Evolutionary conservation across 2,113 vertebrate species (phyloP).

Genomic region (Lasiurus borealis): DNA sequence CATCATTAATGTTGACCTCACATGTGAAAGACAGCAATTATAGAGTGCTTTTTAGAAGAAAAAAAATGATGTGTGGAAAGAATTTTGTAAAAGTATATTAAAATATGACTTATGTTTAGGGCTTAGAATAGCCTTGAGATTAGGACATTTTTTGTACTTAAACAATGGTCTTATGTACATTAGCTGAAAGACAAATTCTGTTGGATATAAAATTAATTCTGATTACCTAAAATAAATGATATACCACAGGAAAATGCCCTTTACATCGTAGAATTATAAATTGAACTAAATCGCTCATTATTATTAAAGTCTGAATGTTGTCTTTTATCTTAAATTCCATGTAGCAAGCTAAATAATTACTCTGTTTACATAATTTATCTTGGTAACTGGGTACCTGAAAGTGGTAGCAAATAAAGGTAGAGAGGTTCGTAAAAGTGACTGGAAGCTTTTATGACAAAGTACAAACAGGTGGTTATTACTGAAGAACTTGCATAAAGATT

Average conservation of each 20-base stretch:
- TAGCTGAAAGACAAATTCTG: not conserved
- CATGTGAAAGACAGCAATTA: not conserved
- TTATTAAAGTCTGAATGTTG: not conserved
- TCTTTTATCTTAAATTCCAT: slow-evolving; percentile 23
- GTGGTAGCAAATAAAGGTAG: not conserved
- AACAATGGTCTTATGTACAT: not conserved
- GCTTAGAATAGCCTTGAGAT: not conserved
- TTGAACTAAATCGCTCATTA: not conserved
- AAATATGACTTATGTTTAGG: not conserved
- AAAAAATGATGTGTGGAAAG: not conserved
- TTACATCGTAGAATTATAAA: not conserved
- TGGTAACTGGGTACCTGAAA: not conserved
- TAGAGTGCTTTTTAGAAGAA: not conserved
- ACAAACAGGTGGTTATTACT: not conserved
- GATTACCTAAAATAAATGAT: slow-evolving; percentile 4
- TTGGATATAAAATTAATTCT: slow-evolving; percentile 14
- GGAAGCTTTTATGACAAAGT: not conserved
- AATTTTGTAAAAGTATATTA: slow-evolving; percentile 29
- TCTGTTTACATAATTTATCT: not conserved
- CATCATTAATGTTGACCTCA: not conserved
- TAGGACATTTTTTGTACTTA: not conserved
- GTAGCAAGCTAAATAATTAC: not conserved
- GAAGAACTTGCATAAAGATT: not conserved
- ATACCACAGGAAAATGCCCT: not conserved
- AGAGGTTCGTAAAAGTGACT: not conserved